Base-by-base conservation (phyloP, 2,113 vertebrate species). In the Recurvirostra avosetta region DNA sequence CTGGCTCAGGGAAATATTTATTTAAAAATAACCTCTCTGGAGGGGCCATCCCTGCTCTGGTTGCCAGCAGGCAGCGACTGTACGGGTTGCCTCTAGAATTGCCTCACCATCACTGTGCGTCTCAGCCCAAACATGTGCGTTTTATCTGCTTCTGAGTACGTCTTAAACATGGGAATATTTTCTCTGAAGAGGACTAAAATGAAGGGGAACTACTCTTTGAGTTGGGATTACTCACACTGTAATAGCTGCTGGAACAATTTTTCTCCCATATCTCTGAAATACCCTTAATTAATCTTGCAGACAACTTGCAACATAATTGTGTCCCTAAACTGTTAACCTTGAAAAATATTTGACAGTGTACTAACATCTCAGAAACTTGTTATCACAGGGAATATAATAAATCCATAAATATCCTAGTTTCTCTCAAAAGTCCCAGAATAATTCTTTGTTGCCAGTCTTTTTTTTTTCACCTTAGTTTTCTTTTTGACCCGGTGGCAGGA, bases 321-420 rank as follows among this genome's bases (percentile, higher is more conserved):
- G 87, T 97, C 95, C 91, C 95, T 94, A 95, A 96, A 97, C 89
- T 91, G 89, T 96, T 97, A 97, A 97, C 94, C 96, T 96, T 96
- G 93, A 90, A 95, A 97, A 94, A 89, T 83, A 96, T 90, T 90
- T 97, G 97, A 94, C 94, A 95, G 84, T 22, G 45, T 70, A 94
- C 74, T 97, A 97, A 84, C 91, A 92, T 96, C 79, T 81, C 59
- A 56, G 82, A 91, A 95, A 94, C 72, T 92, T 91, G 89, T 89
- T 96, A 86, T 95, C 85, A 68, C 43, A 61, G 83, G 94, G 92
- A 96, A 95, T 84, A 78, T 59, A 73, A 63, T 78, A 96, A 94
- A 89, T 70, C 89, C 92, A 93, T 81, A 93, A 96, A 95, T 91
- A 97, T 74, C 73, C 68, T 58, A 21, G 26, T 81, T 91, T 79